These are phyloP conservation scores for Trissoscelio sp. DNA, from an alignment of 2,888 invertebrate genomes.

Conservation along the genomic window DNA sequence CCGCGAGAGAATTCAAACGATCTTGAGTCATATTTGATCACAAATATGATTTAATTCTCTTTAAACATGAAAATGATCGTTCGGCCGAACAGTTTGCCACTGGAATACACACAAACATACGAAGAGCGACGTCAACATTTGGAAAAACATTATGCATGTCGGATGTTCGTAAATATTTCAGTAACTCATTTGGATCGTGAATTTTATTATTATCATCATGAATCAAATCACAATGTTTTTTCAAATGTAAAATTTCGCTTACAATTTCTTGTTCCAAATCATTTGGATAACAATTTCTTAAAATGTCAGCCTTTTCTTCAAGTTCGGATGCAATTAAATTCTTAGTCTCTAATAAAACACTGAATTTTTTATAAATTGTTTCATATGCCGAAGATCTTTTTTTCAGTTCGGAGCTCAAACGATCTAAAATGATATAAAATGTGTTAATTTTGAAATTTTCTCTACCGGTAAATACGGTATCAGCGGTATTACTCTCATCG, in stretches of 20 bases:
- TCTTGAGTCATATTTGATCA: slow-evolving; percentile 39
- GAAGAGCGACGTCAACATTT: slow-evolving; percentile 17
- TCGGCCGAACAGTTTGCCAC: slow-evolving; percentile 40
- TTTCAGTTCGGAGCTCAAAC: slow-evolving; percentile 24
- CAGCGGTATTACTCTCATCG: slow-evolving; percentile 10
- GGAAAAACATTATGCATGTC: slow-evolving; percentile 18
- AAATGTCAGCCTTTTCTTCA: slow-evolving; percentile 14
- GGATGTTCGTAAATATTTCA: slow-evolving; percentile 11
- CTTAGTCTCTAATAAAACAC: slow-evolving; percentile 1
- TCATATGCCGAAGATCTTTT: slow-evolving; percentile 7
- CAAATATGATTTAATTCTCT: slow-evolving; percentile 48
- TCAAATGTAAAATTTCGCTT: slow-evolving; percentile 22
- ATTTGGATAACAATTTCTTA: slow-evolving; percentile 27
- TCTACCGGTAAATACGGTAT: not conserved
- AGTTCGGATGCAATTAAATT: slow-evolving; percentile 4
- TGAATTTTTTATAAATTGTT: slow-evolving; percentile 11
- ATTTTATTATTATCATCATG: not conserved
- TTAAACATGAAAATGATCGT: slow-evolving; percentile 48
- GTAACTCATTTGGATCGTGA: slow-evolving; percentile 1
- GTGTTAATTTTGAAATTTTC: slow-evolving; percentile 39
- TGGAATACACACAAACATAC: slow-evolving; percentile 41
- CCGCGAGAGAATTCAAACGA: slow-evolving; percentile 40
- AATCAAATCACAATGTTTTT: slow-evolving; percentile 15
- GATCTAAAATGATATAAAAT: slow-evolving; percentile 40
- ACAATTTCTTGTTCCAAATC: slow-evolving; percentile 32